Base-by-base conservation (phyloP, 2,888 invertebrate species). In the Endomychus coccineus region DNA sequence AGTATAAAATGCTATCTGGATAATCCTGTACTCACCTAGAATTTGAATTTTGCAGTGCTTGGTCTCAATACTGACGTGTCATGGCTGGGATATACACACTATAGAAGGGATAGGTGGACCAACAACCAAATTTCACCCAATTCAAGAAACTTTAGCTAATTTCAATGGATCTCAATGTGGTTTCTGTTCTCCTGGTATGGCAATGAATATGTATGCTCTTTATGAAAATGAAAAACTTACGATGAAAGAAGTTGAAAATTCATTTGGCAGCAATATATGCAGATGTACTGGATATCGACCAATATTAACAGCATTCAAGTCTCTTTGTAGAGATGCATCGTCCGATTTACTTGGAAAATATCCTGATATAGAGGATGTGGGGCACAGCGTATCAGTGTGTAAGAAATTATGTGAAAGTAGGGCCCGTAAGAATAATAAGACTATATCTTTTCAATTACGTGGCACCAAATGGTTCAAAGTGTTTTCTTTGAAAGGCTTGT, bases 161-260 rank as follows among this genome's bases (percentile, higher is more conserved):
- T 64, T 71, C 47, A 73, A 75, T 50, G 80, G 78, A 1, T 69
- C 73, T 0, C 80, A 80, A 54, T 80, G 80, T 51, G 81, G 81
- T 1, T 78, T 71, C 55, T 85, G 85, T 54, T 76, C 78, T 14
- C 76, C 83, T 1, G 85, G 83, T 5, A 83, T 83, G 77, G 74
- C 85, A 23, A 83, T 83, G 82, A 77, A 75, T 51, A 81, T 83
- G 80, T 77, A 76, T 61, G 75, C 71, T 27, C 47, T 71, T 14
- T 54, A 69, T 46, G 49, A 61, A 16, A 64, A 57, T 14, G 59
- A 68, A 4, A 62, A 66, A 29, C 47, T 73, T 28, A 73, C 74
- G 0, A 70, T 73, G 69, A 63, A 71, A 49, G 72, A 80, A 48
- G 71, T 83, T 3, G 83, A 84, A 56, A 74, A 80, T 49, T 73